These are phyloP conservation scores for Tragopan temminckii DNA, from an alignment of 2,797 vertebrate genomes.

Conservation along the genomic window DNA sequence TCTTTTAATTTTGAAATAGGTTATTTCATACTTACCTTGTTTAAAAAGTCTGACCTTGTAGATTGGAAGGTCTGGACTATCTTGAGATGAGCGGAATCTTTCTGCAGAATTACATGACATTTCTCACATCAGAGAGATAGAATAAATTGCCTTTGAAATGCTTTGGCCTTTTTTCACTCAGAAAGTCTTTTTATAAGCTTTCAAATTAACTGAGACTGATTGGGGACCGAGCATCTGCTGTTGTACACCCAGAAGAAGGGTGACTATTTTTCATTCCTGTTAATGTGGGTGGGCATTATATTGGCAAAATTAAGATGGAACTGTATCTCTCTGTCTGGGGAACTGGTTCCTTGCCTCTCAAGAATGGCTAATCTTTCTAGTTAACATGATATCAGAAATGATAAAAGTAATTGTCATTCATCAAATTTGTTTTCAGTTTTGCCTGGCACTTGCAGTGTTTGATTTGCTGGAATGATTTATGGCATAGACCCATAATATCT, in stretches of 20 bases:
- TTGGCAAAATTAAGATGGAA: not conserved
- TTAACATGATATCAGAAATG: not conserved
- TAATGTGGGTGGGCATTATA: not conserved
- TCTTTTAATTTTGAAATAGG: not conserved
- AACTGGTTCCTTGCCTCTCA: rapidly evolving
- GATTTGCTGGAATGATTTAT: not conserved
- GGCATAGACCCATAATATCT: not conserved
- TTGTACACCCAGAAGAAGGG: not conserved
- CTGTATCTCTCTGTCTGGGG: not conserved
- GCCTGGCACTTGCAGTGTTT: not conserved
- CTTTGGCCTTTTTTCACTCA: not conserved
- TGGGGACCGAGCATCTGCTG: not conserved
- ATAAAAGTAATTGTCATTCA: not conserved
- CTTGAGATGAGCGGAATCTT: not conserved
- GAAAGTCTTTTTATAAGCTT: slow-evolving; percentile 21
- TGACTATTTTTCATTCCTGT: not conserved
- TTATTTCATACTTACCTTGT: not conserved
- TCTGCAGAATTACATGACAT: not conserved
- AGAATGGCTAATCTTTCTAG: not conserved
- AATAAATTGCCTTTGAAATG: slow-evolving; percentile 27
- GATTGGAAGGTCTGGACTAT: not conserved
- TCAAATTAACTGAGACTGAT: not conserved
- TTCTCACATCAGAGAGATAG: not conserved
- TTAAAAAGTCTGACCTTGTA: not conserved
- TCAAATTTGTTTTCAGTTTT: not conserved